A percentile compares a stretch with the other conserved stretches of the same genome.
Conservation (phyloP, 1,140 invertebrate species). For the Eueides isabella region DNA sequence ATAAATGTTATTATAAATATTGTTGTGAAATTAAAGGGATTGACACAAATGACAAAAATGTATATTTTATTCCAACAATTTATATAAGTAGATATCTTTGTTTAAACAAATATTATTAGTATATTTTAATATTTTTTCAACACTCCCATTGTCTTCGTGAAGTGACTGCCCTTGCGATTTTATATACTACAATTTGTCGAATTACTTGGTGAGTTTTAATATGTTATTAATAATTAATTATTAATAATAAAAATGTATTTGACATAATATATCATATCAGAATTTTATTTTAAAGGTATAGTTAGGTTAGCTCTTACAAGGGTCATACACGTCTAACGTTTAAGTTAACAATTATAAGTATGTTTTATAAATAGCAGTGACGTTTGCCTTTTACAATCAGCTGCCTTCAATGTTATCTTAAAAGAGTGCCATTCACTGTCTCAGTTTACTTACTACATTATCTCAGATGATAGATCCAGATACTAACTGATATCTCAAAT, state of each 20-base stretch:
- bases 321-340: slow-evolving; percentile 22
- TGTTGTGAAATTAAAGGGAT: neutral
- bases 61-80: too few relatives aligned
- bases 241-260: too few relatives aligned
- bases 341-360: slow-evolving; percentile 25
- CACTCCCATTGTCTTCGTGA: too few relatives aligned
- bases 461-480: slow-evolving; percentile 32
- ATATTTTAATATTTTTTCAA: too few relatives aligned
- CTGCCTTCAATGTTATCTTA: slow-evolving; percentile 49
- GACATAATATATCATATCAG: too few relatives aligned
- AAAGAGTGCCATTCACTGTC: slow-evolving; percentile 49
- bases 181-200: too few relatives aligned
- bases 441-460: slow-evolving; percentile 22
- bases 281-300: too few relatives aligned
- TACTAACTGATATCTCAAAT: slow-evolving; percentile 21
- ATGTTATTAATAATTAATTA: too few relatives aligned
- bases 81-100: too few relatives aligned
- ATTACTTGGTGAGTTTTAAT: too few relatives aligned
- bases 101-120: too few relatives aligned
- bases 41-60: neutral
- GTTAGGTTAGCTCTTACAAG: neutral
- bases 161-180: too few relatives aligned
- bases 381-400: slow-evolving; percentile 41
- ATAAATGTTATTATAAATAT: neutral
- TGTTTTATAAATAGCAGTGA: slow-evolving; percentile 54